Conservation (phyloP, 2,888 invertebrate genomes). For the Mechanitis messenoides region DNA sequence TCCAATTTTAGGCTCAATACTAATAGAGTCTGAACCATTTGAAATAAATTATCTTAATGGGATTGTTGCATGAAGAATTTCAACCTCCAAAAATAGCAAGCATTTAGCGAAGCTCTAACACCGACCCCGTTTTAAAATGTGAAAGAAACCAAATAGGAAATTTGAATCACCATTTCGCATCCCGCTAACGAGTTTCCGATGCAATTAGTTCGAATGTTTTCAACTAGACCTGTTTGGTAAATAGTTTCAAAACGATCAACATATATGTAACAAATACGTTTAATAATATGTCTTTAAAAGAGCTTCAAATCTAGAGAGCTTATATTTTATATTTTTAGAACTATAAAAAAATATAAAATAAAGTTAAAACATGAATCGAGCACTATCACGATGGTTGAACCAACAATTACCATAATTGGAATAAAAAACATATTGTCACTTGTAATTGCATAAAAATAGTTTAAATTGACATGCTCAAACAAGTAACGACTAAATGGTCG, state of each 20-base stretch:
- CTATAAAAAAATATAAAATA: background rate
- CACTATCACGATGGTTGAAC: background rate
- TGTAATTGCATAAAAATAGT: conserved; percentile 8
- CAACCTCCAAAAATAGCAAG: conserved; percentile 20
- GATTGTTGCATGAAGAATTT: conserved; percentile 21
- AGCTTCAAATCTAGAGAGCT: background rate
- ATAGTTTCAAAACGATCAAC: conserved; percentile 27
- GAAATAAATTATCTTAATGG: conserved; percentile 15
- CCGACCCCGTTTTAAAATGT: conserved; percentile 42
- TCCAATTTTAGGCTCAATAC: too few relatives aligned
- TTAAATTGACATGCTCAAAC: conserved; percentile 13
- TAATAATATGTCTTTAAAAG: background rate
- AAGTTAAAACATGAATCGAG: background rate
- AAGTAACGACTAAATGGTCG: conserved; percentile 12
- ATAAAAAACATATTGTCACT: conserved; percentile 6
- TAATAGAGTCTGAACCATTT: background rate
- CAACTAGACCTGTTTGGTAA: conserved; percentile 27
- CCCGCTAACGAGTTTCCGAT: conserved; percentile 53
- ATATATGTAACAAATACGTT: conserved; percentile 3
- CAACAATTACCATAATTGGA: conserved; percentile 7
- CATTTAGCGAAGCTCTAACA: conserved; percentile 45
- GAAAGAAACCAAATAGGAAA: conserved; percentile 56
- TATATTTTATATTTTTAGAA: background rate
- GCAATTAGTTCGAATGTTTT: conserved; percentile 50
- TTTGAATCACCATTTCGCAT: conserved; percentile 60